Conservation (phyloP, 1,140 invertebrate species). For the Lepidurus packardi region DNA sequence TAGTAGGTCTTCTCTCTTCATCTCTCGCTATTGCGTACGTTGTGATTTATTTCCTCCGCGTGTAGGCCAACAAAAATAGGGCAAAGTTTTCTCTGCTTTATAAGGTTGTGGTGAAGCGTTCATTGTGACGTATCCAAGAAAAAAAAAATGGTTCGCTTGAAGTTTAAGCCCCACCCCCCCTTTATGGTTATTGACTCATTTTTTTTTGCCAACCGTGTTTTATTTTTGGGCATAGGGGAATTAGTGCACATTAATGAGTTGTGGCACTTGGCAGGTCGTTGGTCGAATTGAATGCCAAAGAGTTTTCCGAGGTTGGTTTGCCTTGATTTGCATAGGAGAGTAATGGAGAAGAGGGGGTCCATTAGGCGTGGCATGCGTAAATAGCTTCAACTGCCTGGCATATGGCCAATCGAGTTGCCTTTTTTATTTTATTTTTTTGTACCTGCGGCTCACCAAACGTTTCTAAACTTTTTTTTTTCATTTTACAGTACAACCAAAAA, state of each 20-base stretch:
- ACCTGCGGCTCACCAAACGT: not conserved
- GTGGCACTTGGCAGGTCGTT: constrained; percentile 20
- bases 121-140: not conserved
- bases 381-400: constrained; percentile 13
- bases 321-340: constrained; percentile 11
- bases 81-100: not conserved
- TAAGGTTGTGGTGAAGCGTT: not conserved
- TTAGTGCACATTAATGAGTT: constrained; percentile 22
- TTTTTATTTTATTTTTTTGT: not conserved
- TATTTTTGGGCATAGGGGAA: not conserved
- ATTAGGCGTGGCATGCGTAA: constrained; percentile 18
- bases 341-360: constrained; percentile 10
- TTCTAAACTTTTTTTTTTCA: not conserved
- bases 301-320: not conserved
- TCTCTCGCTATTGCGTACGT: not conserved
- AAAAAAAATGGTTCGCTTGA: not conserved
- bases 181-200: not conserved
- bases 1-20: not conserved
- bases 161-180: not conserved
- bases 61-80: constrained; percentile 21
- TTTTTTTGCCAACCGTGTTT: not conserved
- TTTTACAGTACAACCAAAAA: not conserved
- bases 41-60: not conserved
- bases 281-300: constrained; percentile 18
- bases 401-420: not conserved